phyloP scores from a whole-genome alignment of 2,797 vertebrate genomes.

The Phalloptychus januarius region DNA sequence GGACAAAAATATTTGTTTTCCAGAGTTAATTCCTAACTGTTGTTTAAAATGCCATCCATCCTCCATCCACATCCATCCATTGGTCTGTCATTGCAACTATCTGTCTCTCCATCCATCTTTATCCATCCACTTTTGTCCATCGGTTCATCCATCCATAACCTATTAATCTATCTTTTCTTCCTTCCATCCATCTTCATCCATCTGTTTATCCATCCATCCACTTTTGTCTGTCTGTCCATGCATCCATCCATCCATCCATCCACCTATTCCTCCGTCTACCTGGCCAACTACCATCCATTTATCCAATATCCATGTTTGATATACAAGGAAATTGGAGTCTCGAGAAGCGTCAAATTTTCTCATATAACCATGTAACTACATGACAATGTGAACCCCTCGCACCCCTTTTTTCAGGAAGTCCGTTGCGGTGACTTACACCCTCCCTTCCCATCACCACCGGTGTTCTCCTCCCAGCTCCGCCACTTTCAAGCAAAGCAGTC shows the following conservation, averaged over 20 bases:
- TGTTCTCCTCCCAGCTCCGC: slow-evolving; percentile 28
- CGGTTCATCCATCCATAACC: too few relatives aligned
- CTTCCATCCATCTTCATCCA: background rate
- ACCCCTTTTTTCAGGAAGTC: slow-evolving; percentile 21
- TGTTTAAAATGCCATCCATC: background rate
- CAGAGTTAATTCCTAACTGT: background rate
- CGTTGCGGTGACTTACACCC: slow-evolving; percentile 24
- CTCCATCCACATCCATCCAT: background rate
- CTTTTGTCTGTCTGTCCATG: too few relatives aligned
- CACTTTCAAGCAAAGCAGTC: slow-evolving; percentile 84
- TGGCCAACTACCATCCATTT: background rate
- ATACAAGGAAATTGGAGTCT: background rate
- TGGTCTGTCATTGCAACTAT: background rate
- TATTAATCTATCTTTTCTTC: too few relatives aligned
- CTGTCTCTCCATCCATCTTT: background rate
- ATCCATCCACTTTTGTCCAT: too few relatives aligned
- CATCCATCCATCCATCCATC: background rate
- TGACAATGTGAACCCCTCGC: slow-evolving; percentile 38
- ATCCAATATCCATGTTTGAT: background rate
- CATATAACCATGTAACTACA: slow-evolving; percentile 18
- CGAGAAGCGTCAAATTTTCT: background rate
- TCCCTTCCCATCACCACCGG: background rate
- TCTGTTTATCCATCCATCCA: too few relatives aligned
- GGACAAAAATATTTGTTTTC: background rate
- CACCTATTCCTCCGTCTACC: too few relatives aligned